phyloP scores from a whole-genome alignment of 2,113 vertebrate genomes.

The Pitta sordida region DNA sequence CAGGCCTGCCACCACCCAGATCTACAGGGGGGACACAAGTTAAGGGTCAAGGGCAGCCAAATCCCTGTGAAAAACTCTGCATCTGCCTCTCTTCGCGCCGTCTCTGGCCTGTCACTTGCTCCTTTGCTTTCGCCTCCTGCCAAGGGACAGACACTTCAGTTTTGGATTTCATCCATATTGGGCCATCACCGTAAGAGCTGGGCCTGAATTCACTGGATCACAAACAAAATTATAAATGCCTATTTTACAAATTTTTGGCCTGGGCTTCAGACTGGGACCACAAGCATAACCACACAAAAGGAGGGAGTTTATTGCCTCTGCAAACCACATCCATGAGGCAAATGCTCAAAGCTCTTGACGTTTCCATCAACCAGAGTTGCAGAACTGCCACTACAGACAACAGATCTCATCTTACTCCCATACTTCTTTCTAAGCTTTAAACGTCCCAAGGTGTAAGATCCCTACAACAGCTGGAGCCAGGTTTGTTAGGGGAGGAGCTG shows the following conservation, averaged over 20 bases:
- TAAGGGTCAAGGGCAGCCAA: neutral
- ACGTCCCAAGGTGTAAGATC: neutral
- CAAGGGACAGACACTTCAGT: neutral
- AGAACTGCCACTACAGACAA: rapidly evolving
- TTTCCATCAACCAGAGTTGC: rapidly evolving
- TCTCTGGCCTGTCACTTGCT: neutral
- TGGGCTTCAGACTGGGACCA: neutral
- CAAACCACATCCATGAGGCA: neutral
- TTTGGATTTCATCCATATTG: neutral
- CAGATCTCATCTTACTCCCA: neutral
- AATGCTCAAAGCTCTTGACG: neutral
- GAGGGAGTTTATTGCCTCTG: neutral
- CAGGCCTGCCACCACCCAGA: neutral
- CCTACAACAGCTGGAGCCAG: neutral
- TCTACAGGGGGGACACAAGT: rapidly evolving
- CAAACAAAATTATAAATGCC: neutral
- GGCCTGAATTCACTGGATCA: neutral
- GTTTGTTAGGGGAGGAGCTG: neutral
- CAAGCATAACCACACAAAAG: neutral
- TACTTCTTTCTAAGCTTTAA: neutral
- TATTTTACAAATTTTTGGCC: neutral
- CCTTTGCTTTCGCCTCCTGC: neutral
- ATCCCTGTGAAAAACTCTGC: neutral
- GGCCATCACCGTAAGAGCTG: rapidly evolving
- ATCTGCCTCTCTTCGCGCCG: rapidly evolving